Base-by-base conservation (phyloP, 1,140 invertebrate species). In the Calliphora vicina region DNA sequence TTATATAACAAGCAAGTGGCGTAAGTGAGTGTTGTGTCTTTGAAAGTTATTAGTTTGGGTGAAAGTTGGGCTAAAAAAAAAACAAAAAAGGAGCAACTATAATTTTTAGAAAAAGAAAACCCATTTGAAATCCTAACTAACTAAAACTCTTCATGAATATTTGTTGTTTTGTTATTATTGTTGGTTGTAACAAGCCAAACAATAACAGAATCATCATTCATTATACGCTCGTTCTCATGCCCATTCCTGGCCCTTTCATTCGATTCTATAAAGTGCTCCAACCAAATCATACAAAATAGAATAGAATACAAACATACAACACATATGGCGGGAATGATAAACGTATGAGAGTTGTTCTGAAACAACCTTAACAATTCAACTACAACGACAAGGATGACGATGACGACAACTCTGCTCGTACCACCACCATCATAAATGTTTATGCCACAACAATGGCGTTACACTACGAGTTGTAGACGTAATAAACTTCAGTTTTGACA, bases 401-500 rank as follows among this genome's bases (percentile, higher is more conserved):
- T 8, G 29, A 29, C 43, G 15, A 45, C 71, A 10, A 15, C 20
- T 50, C 42, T 5, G 4, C 17, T n/a, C 29, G 25, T 61, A 27
- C 57, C 50, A 35, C 23, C 67, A 74, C 35, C 27, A 12, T 80
- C 80, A 81, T 74, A 78, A 78, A 78, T 45, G 74, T 78, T 78
- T 78, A 78, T 78, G 74, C 74, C 74, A n/a, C 74, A 78, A 78
- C 74, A 78, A 78, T 78, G 74, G 74, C 74, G 74, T 78, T 78
- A 45, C 42, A 80, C 29, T 80, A 72, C 82, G 80, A 72, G 67
- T 67, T 74, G 80, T 80, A 83, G 83, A 83, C 83, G 83, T 83
- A 83, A 83, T 83, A 83, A 83, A 83, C 83, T 83, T 83, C 83
- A 83, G 73, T 83, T 83, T 83, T 80, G 83, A 83, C 83, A 81